phyloP scores from a whole-genome alignment of 2,113 vertebrate genomes.

The Copsychus sechellarum region DNA sequence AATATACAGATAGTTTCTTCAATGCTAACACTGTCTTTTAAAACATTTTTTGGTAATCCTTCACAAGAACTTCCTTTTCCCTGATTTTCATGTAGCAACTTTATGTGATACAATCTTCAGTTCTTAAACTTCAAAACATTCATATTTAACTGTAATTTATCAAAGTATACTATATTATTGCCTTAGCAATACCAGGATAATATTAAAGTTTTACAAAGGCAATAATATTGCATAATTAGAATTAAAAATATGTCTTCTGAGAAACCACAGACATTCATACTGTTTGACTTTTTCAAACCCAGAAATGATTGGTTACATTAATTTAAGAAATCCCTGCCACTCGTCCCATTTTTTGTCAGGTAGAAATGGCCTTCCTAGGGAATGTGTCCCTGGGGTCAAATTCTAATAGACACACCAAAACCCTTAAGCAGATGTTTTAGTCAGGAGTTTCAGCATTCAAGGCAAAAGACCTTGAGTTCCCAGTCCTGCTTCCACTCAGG shows the following conservation, averaged over 20 bases:
- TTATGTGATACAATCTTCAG: neutral
- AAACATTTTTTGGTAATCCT: neutral
- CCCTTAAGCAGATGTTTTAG: neutral
- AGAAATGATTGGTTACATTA: neutral
- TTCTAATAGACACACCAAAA: neutral
- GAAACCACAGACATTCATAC: neutral
- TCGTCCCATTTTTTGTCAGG: neutral
- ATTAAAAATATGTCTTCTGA: neutral
- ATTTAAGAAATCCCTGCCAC: neutral
- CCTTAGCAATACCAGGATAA: neutral
- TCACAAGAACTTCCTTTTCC: neutral
- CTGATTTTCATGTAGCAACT: neutral
- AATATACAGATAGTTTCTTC: neutral
- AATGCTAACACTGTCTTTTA: neutral
- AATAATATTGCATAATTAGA: neutral
- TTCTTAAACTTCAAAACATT: neutral
- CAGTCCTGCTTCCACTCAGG: neutral
- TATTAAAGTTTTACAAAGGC: neutral
- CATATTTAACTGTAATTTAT: neutral
- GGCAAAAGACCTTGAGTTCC: neutral
- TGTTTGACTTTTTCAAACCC: neutral
- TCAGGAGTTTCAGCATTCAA: neutral
- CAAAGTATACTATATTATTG: neutral
- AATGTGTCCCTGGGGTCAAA: neutral
- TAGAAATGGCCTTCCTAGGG: neutral